Evolutionary conservation across 2,797 vertebrate genomes (phyloP), one percentile per base, ranked within the genome.

Genomic region (Oreochromis grahami): DNA sequence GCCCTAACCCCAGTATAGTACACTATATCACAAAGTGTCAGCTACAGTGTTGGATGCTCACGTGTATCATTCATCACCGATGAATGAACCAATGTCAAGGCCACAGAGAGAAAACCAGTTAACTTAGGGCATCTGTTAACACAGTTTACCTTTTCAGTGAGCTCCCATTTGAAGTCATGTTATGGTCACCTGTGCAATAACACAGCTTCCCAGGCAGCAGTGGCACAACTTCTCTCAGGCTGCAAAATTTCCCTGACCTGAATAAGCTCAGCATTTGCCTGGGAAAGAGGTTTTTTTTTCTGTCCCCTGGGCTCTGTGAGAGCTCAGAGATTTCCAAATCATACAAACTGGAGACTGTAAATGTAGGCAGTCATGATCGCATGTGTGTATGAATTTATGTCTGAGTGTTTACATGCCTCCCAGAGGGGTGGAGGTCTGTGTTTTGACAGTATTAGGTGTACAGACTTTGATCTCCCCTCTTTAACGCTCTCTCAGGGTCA

Each of bases 401-500:
- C 77, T 83, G 86, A 89, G 79, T 93, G 86, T 92, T 94, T 89
- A 88, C 90, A 84, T 85, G 89, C 60, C 83, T 93, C 84, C 83
- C 51, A 83, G 77, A 90, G 84, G 86, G 91, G 91, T 19, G 90
- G 92, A 88, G 94, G 92, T 87, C 92, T 84, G 77, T 96, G 93
- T 95, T 95, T 94, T 88, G 86, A 93, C 88, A 94, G 95, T 95
- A 95, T 96, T 93, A 94, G 94, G 94, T 95, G 92, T 92, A 83
- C 90, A 81, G 82, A 81, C 90, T 94, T 89, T 91, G 94, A 93
- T 94, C 92, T 82, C 77, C 58, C 65, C 63, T 78, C 79, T 84
- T 89, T 84, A 83, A 36, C 88, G 86, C 78, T 85, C 82, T 85
- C 77, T 87, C 79, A 53, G 79, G 83, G 86, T 89, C 86, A 83